Conservation (phyloP, 2,797 vertebrate species). For the Betta splendens region DNA sequence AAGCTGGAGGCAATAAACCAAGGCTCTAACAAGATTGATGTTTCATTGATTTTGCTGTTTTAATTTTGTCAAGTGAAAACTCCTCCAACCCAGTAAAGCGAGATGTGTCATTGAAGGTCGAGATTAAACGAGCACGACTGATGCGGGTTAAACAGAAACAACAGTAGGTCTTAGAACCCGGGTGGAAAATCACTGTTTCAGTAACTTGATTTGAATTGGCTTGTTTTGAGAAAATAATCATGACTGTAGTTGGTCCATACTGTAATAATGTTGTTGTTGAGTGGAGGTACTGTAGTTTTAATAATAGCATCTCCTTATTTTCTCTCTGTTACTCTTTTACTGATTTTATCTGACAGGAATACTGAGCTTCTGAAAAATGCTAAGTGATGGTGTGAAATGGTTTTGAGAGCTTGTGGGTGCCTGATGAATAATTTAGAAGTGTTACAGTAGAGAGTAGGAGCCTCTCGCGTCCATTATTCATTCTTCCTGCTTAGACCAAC, state of each 20-base stretch:
- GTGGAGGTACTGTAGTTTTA: neutral
- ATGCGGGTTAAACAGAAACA: neutral
- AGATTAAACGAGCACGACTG: neutral
- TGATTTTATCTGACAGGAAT: conserved; percentile 43
- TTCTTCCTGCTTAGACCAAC: conserved; percentile 56
- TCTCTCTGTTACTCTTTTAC: conserved; percentile 19
- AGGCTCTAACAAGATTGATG: conserved; percentile 20
- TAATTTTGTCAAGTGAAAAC: conserved; percentile 34
- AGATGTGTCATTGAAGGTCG: neutral
- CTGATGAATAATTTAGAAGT: conserved; percentile 77
- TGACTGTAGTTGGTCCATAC: neutral
- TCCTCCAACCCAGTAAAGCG: neutral
- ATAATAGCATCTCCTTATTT: conserved; percentile 30
- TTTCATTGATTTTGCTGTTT: conserved; percentile 56
- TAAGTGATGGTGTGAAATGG: conserved; percentile 32
- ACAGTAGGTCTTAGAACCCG: neutral
- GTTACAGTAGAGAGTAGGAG: conserved; percentile 53
- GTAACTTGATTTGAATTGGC: too few species aligned
- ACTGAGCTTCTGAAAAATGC: conserved; percentile 47
- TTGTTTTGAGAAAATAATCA: neutral
- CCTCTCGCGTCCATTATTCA: conserved; percentile 72
- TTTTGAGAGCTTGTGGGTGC: conserved; percentile 49
- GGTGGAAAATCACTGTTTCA: too few species aligned
- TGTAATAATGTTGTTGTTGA: too few species aligned
- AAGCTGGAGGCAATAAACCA: conserved; percentile 13